Conservation (phyloP, 2,888 invertebrate species). For the Lypha dubia region DNA sequence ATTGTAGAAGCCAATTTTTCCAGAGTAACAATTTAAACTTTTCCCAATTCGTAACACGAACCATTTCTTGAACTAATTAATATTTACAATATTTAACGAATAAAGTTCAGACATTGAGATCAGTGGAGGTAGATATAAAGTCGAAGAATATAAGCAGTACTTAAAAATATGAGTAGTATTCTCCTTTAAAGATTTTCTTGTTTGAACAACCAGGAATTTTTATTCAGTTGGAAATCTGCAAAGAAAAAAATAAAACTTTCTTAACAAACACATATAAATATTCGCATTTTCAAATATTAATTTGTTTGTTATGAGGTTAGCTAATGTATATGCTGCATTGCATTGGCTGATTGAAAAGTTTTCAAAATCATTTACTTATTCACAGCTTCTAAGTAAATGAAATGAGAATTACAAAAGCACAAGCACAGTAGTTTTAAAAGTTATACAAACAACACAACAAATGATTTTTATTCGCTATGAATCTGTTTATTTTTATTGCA, state of each 20-base stretch:
- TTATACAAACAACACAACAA: too few relatives aligned
- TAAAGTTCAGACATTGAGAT: conserved; percentile 23
- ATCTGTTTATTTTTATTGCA: too few relatives aligned
- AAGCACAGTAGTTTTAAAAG: too few relatives aligned
- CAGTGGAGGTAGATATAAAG: neutral
- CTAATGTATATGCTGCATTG: too few relatives aligned
- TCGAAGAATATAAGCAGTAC: neutral
- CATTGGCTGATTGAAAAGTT: too few relatives aligned
- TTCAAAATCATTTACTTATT: too few relatives aligned
- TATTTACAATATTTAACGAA: neutral
- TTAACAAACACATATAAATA: neutral
- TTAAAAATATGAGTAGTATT: neutral
- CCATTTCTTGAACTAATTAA: conserved; percentile 74
- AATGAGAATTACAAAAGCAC: too few relatives aligned
- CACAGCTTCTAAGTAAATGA: too few relatives aligned
- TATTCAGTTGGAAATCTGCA: neutral
- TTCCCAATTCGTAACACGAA: conserved; percentile 80
- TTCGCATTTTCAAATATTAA: too few relatives aligned
- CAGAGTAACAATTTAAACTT: conserved; percentile 90
- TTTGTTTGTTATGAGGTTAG: too few relatives aligned
- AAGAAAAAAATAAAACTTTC: neutral
- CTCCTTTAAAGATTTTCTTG: neutral
- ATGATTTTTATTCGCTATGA: too few relatives aligned
- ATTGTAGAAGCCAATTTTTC: conserved; percentile 93
- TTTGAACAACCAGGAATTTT: neutral